Percentiles rank a stretch among this genome's conserved stretches.
Conservation (phyloP, 2,888 invertebrate genomes). For the Hetaerina titia region DNA sequence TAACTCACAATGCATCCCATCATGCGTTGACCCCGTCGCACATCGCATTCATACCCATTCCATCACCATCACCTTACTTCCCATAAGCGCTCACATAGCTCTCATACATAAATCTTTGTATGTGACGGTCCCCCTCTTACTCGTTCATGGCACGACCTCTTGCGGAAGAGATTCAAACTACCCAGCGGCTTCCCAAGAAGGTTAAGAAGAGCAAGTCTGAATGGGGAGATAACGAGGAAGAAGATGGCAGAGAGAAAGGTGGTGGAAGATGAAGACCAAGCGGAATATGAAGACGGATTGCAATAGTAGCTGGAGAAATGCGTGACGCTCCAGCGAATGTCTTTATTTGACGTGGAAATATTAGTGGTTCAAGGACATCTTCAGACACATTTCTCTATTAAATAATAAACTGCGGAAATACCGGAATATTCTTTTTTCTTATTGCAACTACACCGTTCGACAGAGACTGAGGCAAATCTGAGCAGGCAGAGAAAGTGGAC, state of each 20-base stretch:
- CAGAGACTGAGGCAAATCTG: too few relatives aligned
- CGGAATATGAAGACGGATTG: neutral
- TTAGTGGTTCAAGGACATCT: too few relatives aligned
- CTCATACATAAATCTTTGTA: slow-evolving; percentile 50
- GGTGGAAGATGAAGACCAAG: neutral
- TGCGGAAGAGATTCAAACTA: slow-evolving; percentile 39
- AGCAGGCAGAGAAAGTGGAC: too few relatives aligned
- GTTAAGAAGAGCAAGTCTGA: neutral
- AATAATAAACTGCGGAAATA: too few relatives aligned
- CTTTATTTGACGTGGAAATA: too few relatives aligned
- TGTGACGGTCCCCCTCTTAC: slow-evolving; percentile 56
- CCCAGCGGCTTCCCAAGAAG: slow-evolving; percentile 50
- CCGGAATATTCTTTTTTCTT: too few relatives aligned
- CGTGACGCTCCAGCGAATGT: neutral
- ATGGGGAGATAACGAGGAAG: slow-evolving; percentile 57
- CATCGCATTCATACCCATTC: slow-evolving; percentile 17
- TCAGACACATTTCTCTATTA: too few relatives aligned
- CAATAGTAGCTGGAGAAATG: neutral
- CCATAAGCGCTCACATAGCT: slow-evolving; percentile 61
- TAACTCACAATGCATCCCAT: slow-evolving; percentile 21
- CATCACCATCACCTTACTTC: slow-evolving; percentile 32
- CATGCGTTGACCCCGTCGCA: slow-evolving; percentile 54
- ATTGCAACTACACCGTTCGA: too few relatives aligned
- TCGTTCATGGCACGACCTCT: slow-evolving; percentile 39
- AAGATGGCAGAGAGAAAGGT: neutral